Conservation (phyloP, 2,113 vertebrate species). For the Scomber colias region DNA sequence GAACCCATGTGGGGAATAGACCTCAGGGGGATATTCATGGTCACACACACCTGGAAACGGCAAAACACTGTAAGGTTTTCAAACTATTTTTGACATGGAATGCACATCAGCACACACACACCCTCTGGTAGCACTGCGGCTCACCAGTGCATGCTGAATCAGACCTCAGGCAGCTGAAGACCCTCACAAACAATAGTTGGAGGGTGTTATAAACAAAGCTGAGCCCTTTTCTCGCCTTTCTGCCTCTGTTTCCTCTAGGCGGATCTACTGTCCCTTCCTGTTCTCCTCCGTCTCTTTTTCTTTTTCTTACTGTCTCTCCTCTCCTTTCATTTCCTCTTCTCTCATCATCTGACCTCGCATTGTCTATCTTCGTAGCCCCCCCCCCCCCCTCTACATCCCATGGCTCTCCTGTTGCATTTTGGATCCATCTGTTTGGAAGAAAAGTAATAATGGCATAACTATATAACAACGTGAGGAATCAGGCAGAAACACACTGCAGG, state of each 20-base stretch:
- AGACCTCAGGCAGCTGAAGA: constrained; percentile 58
- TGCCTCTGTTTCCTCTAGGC: constrained; percentile 56
- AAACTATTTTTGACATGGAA: constrained; percentile 2
- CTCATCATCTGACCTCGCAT: constrained; percentile 2
- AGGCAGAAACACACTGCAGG: constrained; percentile 55
- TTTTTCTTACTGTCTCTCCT: neutral
- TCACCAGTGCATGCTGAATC: constrained; percentile 60
- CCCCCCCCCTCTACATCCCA: neutral
- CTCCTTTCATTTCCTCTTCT: constrained; percentile 1
- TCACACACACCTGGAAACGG: neutral
- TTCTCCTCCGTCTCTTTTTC: constrained; percentile 17
- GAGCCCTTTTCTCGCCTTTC: constrained; percentile 60
- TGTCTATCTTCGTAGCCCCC: neutral
- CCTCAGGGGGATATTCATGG: constrained; percentile 7
- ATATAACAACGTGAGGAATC: constrained; percentile 42
- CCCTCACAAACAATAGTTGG: constrained; percentile 54
- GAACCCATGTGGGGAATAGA: constrained; percentile 2
- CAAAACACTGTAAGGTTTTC: neutral
- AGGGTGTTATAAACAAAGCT: constrained; percentile 78
- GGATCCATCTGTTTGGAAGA: constrained; percentile 69
- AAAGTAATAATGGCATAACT: constrained; percentile 52
- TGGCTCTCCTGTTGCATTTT: constrained; percentile 51
- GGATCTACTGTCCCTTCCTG: constrained; percentile 16
- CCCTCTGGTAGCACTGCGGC: constrained; percentile 24
- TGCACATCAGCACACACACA: constrained; percentile 24